Conservation (phyloP, 1,140 invertebrate species). For the Pseudomyrmex cubaensis region DNA sequence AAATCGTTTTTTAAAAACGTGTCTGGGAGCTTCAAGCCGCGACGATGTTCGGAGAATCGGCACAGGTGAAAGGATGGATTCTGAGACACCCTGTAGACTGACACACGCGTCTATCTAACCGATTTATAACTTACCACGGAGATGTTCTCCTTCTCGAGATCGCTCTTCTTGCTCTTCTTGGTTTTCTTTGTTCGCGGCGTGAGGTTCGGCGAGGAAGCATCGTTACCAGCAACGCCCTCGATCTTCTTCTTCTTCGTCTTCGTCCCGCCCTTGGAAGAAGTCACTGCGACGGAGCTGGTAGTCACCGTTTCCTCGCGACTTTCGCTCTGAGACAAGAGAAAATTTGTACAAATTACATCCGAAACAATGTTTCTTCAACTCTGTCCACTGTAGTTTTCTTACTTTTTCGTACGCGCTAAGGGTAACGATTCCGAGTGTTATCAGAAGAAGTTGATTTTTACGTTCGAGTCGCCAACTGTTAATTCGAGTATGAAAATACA, state of each 20-base stretch:
- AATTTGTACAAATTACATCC: not conserved
- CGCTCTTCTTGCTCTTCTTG: slow-evolving; percentile 87
- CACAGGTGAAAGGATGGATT: slow-evolving; percentile 31
- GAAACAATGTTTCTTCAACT: too few species aligned
- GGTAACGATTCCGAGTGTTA: too few species aligned
- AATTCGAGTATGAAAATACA: too few species aligned
- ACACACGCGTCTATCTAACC: slow-evolving; percentile 32
- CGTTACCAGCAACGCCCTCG: slow-evolving; percentile 79
- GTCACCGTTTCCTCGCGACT: slow-evolving; percentile 82
- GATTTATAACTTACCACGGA: slow-evolving; percentile 86
- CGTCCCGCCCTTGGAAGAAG: slow-evolving; percentile 71
- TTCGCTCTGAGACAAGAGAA: slow-evolving; percentile 76
- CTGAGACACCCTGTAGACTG: slow-evolving; percentile 34
- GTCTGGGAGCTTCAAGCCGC: not conserved
- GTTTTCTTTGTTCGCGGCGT: slow-evolving; percentile 86
- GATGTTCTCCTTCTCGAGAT: slow-evolving; percentile 87
- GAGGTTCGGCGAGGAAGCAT: slow-evolving; percentile 81
- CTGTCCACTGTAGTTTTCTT: too few species aligned
- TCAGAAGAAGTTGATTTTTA: not conserved
- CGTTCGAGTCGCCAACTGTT: too few species aligned
- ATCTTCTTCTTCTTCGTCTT: slow-evolving; percentile 85
- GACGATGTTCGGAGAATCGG: not conserved
- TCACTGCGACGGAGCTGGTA: slow-evolving; percentile 73
- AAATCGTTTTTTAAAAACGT: too few species aligned
- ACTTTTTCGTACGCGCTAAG: too few species aligned